Percentiles rank a stretch among this genome's conserved stretches.
Evolutionary conservation across 2,797 vertebrate genomes (phyloP).

Genomic region (Darevskia mixta): DNA sequence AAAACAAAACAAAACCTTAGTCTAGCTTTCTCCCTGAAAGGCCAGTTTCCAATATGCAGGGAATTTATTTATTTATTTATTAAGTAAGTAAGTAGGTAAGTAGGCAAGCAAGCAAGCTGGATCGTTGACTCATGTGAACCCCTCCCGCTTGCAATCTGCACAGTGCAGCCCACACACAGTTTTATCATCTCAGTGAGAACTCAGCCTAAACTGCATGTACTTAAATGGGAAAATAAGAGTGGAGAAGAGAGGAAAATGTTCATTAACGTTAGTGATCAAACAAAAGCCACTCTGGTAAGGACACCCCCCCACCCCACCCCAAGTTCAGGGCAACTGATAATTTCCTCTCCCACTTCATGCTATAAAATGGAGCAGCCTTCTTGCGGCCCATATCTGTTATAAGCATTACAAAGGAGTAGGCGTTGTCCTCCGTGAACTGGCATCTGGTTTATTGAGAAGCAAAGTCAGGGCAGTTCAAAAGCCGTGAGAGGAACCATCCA

Average conservation of each 20-base stretch:
- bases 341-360: not conserved
- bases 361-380: not conserved
- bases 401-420: not conserved
- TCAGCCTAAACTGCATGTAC: not conserved
- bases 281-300: too few species aligned
- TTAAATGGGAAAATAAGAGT: not conserved
- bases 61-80: not conserved
- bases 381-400: not conserved
- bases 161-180: not conserved
- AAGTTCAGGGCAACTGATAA: not conserved
- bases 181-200: not conserved
- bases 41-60: not conserved
- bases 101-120: too few species aligned
- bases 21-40: not conserved
- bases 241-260: not conserved
- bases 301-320: not conserved
- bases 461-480: conserved; percentile 1
- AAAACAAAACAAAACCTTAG: too few species aligned
- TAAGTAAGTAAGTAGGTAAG: not conserved
- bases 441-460: conserved; percentile 4
- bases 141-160: not conserved
- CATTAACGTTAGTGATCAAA: not conserved
- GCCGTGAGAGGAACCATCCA: not conserved
- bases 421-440: not conserved
- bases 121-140: not conserved